phyloP scores from a whole-genome alignment of 1,140 invertebrate genomes.

The Protaetia brevitarsis region DNA sequence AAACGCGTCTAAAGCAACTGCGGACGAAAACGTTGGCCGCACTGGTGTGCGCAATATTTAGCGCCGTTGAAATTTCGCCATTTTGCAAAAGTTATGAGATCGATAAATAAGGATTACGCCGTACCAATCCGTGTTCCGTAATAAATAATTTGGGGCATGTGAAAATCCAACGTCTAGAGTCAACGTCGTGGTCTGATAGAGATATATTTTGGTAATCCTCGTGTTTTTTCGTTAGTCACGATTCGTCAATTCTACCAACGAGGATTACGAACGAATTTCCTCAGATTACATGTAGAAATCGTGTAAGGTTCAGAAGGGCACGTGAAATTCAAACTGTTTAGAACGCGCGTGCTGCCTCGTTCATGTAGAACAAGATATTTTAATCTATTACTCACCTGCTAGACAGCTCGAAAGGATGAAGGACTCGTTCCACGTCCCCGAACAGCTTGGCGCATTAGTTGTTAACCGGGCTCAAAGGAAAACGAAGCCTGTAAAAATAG shows the following conservation, averaged over 20 bases:
- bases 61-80: background rate
- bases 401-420: slow-evolving; percentile 50
- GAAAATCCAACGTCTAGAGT: background rate
- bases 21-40: background rate
- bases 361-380: no score
- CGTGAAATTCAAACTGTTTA: no score
- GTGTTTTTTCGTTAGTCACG: slow-evolving; percentile 21
- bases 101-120: background rate
- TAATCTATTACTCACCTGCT: slow-evolving; percentile 41
- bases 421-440: slow-evolving; percentile 50
- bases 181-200: background rate
- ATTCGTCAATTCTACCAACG: background rate
- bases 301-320: no score
- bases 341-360: no score
- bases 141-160: slow-evolving; percentile 2
- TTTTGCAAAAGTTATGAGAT: background rate
- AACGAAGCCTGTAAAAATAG: slow-evolving; percentile 45
- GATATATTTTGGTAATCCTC: slow-evolving; percentile 9
- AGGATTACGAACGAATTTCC: background rate
- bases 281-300: background rate
- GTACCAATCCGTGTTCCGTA: background rate
- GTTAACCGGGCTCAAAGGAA: slow-evolving; percentile 36
- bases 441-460: slow-evolving; percentile 51
- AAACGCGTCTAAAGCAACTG: background rate
- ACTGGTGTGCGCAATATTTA: background rate